Percentiles rank a stretch among this genome's conserved stretches.
phyloP scores from a whole-genome alignment of 2,888 invertebrate species.

The Melanostoma mellinum region DNA sequence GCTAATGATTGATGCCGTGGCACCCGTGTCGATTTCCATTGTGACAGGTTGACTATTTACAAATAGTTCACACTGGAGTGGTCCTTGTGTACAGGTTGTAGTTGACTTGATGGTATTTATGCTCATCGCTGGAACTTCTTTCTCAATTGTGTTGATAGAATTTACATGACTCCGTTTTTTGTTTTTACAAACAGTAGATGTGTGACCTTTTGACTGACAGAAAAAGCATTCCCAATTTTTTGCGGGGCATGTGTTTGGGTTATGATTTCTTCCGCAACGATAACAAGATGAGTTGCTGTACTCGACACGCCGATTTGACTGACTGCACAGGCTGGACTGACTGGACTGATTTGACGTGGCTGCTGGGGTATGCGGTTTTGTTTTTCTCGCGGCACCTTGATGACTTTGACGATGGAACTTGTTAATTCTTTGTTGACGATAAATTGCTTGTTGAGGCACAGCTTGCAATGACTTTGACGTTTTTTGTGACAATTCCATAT shows the following conservation, averaged over 20 bases:
- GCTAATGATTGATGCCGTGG: slow-evolving; percentile 22
- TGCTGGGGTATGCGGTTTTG: not conserved
- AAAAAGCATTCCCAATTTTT: not conserved
- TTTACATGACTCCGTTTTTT: not conserved
- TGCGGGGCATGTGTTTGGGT: slow-evolving; percentile 8
- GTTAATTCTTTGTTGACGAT: not conserved
- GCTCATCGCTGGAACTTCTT: not conserved
- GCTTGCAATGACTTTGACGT: slow-evolving; percentile 19
- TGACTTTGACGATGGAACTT: slow-evolving; percentile 5
- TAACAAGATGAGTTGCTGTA: not conserved
- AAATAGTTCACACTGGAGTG: not conserved
- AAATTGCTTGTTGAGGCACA: slow-evolving; percentile 19
- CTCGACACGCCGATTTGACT: slow-evolving; percentile 5
- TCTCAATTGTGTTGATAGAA: not conserved
- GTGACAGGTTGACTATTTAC: slow-evolving; percentile 15
- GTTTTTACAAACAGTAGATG: slow-evolving; percentile 10
- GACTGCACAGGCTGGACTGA: not conserved
- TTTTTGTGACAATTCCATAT: slow-evolving; percentile 34
- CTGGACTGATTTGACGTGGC: not conserved
- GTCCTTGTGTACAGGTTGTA: not conserved
- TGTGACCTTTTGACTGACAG: not conserved
- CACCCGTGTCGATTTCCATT: slow-evolving; percentile 22
- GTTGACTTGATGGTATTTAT: slow-evolving; percentile 11
- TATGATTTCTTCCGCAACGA: slow-evolving; percentile 3
- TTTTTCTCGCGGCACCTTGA: not conserved